These are phyloP conservation scores for Drosophila kohkoa DNA, from an alignment of 1,140 invertebrate genomes.

Conservation along the genomic window DNA sequence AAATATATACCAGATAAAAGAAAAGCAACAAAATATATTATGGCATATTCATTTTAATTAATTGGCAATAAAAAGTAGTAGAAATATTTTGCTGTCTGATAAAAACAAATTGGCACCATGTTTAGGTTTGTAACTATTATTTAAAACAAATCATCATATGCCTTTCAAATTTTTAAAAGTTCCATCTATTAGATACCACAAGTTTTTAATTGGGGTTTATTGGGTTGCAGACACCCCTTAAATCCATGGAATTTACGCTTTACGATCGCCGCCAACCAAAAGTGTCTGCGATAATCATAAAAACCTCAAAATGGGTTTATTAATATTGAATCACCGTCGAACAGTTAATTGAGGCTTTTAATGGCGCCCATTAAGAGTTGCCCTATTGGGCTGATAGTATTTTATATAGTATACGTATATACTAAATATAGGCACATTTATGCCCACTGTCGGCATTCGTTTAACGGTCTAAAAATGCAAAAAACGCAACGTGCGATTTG, in stretches of 20 bases:
- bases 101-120: too few species aligned
- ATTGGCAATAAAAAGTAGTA: too few species aligned
- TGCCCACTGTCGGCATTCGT: conserved; percentile 23
- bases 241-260: not conserved
- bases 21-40: too few species aligned
- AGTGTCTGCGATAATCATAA: not conserved
- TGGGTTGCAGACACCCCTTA: not conserved
- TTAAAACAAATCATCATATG: too few species aligned
- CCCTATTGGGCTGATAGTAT: conserved; percentile 22
- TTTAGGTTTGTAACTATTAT: too few species aligned
- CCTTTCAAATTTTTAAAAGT: too few species aligned
- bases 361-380: conserved; percentile 40
- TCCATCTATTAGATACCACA: too few species aligned
- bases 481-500: conserved; percentile 25
- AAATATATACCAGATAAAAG: too few species aligned
- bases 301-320: conserved; percentile 10
- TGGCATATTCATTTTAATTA: too few species aligned
- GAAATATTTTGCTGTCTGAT: too few species aligned
- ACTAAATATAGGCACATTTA: conserved; percentile 2
- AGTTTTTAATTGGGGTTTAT: too few species aligned
- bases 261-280: not conserved
- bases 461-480: conserved; percentile 43
- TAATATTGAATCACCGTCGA: conserved; percentile 15
- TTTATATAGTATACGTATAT: not conserved
- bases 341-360: conserved; percentile 39